Evolutionary conservation across 2,888 invertebrate genomes (phyloP).

Genomic region (Mystacides longicornis): DNA sequence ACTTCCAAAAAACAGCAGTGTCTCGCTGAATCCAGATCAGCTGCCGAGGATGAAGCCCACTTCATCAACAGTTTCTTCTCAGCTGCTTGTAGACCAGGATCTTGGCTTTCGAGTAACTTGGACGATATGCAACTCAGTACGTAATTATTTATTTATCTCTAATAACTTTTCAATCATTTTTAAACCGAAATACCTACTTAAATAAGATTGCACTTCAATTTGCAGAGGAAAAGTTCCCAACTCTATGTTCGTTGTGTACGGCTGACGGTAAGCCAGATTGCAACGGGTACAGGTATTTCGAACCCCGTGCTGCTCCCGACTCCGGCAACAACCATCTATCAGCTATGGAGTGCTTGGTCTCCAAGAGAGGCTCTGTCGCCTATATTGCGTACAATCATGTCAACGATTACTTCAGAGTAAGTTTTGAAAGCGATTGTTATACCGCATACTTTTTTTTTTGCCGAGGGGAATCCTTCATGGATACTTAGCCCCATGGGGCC

Average conservation of each 20-base stretch:
- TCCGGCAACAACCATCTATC: slow-evolving; percentile 52
- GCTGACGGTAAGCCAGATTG: slow-evolving; percentile 24
- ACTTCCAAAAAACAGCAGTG: slow-evolving; percentile 31
- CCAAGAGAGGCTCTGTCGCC: slow-evolving; percentile 48
- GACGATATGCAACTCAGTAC: slow-evolving; percentile 54
- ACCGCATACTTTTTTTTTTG: too few species aligned
- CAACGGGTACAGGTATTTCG: slow-evolving; percentile 21
- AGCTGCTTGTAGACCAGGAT: slow-evolving; percentile 64
- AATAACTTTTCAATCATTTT: background rate
- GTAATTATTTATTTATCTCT: slow-evolving; percentile 28
- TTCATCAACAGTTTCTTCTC: slow-evolving; percentile 58
- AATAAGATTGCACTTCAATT: too few species aligned
- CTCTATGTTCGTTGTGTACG: slow-evolving; percentile 54
- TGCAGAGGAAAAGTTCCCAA: slow-evolving; percentile 47
- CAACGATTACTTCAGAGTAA: slow-evolving; percentile 43
- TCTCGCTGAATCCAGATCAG: slow-evolving; percentile 35
- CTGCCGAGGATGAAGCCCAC: slow-evolving; percentile 54
- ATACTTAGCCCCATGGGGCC: too few species aligned
- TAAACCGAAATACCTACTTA: background rate
- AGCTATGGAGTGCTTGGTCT: slow-evolving; percentile 53
- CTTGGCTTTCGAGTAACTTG: slow-evolving; percentile 51
- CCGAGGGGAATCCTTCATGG: too few species aligned
- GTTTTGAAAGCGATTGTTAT: too few species aligned
- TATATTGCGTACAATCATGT: slow-evolving; percentile 51
- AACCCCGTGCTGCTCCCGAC: slow-evolving; percentile 11